Percentiles rank a stretch among this genome's conserved stretches.
These are phyloP conservation scores for Paracanthobrama guichenoti DNA, from an alignment of 2,113 vertebrate genomes.

Conservation along the genomic window DNA sequence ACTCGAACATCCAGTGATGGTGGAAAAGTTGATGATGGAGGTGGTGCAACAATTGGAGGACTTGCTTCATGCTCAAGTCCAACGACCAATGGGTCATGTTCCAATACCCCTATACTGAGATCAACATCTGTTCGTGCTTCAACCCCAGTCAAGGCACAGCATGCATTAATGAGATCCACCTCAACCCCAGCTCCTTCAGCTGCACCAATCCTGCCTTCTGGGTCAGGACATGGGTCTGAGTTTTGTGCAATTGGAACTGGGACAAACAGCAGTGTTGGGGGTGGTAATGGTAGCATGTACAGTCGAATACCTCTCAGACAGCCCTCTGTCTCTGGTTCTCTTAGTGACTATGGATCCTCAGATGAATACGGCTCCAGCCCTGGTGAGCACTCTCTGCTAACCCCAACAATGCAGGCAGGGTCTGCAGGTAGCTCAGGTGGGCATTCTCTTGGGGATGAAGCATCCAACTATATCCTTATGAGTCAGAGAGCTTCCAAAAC, in stretches of 20 bases:
- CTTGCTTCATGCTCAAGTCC: slow-evolving; percentile 66
- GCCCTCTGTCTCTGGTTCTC: slow-evolving; percentile 74
- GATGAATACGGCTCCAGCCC: slow-evolving; percentile 82
- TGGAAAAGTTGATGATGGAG: slow-evolving; percentile 65
- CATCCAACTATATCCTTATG: slow-evolving; percentile 80
- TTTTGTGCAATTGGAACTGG: slow-evolving; percentile 62
- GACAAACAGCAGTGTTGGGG: slow-evolving; percentile 46
- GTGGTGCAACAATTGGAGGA: slow-evolving; percentile 50
- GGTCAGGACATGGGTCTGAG: slow-evolving; percentile 72
- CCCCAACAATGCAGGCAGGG: slow-evolving; percentile 64
- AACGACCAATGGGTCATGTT: slow-evolving; percentile 73
- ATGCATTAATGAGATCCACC: slow-evolving; percentile 75
- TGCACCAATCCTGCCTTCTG: slow-evolving; percentile 68
- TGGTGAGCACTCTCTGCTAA: slow-evolving; percentile 68
- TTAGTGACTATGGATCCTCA: slow-evolving; percentile 80
- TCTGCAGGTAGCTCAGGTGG: slow-evolving; percentile 65
- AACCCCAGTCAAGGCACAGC: slow-evolving; percentile 68
- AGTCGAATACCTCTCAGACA: slow-evolving; percentile 63
- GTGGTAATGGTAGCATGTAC: slow-evolving; percentile 62
- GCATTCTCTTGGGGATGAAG: slow-evolving; percentile 67
- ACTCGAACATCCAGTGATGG: slow-evolving; percentile 77
- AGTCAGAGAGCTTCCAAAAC: slow-evolving; percentile 64
- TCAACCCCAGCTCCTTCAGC: slow-evolving; percentile 71
- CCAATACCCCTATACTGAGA: slow-evolving; percentile 75
- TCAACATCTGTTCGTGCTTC: slow-evolving; percentile 71